These are phyloP conservation scores for Tricholauxania praeusta DNA, from an alignment of 2,888 invertebrate genomes.

Conservation along the genomic window DNA sequence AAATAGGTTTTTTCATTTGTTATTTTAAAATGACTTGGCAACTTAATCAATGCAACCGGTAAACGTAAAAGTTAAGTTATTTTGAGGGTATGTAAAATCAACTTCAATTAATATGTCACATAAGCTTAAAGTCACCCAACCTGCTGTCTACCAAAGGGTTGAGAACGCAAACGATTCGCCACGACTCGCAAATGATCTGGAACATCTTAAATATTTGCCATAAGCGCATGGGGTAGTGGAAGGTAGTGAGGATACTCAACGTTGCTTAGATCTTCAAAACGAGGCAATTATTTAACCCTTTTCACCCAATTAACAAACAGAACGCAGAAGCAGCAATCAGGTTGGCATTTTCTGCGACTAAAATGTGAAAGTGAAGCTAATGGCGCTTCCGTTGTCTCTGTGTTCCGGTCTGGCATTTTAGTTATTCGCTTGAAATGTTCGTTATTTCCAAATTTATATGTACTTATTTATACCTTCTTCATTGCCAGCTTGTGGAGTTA, in stretches of 20 bases:
- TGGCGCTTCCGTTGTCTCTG: slow-evolving; percentile 10
- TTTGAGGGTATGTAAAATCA: too few relatives aligned
- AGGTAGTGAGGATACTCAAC: neutral
- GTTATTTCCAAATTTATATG: neutral
- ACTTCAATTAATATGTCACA: slow-evolving; percentile 24
- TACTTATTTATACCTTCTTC: neutral
- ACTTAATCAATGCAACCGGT: neutral
- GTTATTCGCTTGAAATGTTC: slow-evolving; percentile 20
- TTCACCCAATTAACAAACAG: slow-evolving; percentile 19
- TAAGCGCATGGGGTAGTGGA: neutral
- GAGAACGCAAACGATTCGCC: neutral
- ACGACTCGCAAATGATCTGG: slow-evolving; percentile 8
- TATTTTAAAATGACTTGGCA: neutral
- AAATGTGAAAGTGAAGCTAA: slow-evolving; percentile 22
- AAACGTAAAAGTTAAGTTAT: too few relatives aligned
- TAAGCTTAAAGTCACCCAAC: neutral
- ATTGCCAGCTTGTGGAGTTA: slow-evolving; percentile 24
- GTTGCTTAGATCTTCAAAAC: slow-evolving; percentile 40
- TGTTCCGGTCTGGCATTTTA: slow-evolving; percentile 1
- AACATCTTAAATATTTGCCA: slow-evolving; percentile 31
- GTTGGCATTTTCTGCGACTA: slow-evolving; percentile 10
- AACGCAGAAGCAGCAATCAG: neutral
- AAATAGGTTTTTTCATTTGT: neutral
- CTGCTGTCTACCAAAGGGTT: neutral
- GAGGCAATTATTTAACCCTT: slow-evolving; percentile 51